Base-by-base conservation (phyloP, 2,113 vertebrate genomes). In the Prinia subflava region DNA sequence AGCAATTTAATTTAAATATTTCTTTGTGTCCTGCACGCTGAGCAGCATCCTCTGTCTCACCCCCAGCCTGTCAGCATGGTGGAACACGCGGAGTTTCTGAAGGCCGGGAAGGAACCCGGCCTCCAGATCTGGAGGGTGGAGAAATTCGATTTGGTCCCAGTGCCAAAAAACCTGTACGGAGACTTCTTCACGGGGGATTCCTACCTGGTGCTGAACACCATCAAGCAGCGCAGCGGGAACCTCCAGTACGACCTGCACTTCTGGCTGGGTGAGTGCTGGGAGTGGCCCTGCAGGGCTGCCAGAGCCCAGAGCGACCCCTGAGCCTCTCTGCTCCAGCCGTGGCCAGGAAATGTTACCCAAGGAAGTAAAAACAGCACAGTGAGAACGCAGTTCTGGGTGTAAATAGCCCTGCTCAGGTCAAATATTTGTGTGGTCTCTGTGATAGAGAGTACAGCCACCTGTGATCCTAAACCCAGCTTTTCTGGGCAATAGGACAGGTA, bases 51-150 rank as follows among this genome's bases (percentile, higher is more conserved):
- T 89, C 70, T 74, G 55, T 41, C 14, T 91, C 33, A 3, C 84
- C 94, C 67, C 46, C 69, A 97, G 97, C 97, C 98, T 24, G 96
- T 97, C 97, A 99, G 95, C 89, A 99, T 99, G 99, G 98, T 98
- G 92, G 98, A 98, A 18, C 99, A 99, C 97, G 97, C 99, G 0
- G 99, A 99, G 97, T 99, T 99, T 70, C 92, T 98, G 47, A 98
- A 97, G 91, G 99, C 99, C 6, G 99, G 99, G 56, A 98, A 98
- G 96, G 96, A 98, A 31, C 97, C 99, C 0, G 99, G 99, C 76
- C 99, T 99, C 56, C 99, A 99, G 98, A 98, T 99, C 84, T 99
- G 99, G 99, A 98, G 99, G 56, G 97, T 99, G 7, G 99, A 99
- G 97, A 99, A 99, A 90, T 99, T 99, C 24, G 98, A 99, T 97